phyloP scores from a whole-genome alignment of 2,797 vertebrate species.

The Rhadinocentrus ornatus region DNA sequence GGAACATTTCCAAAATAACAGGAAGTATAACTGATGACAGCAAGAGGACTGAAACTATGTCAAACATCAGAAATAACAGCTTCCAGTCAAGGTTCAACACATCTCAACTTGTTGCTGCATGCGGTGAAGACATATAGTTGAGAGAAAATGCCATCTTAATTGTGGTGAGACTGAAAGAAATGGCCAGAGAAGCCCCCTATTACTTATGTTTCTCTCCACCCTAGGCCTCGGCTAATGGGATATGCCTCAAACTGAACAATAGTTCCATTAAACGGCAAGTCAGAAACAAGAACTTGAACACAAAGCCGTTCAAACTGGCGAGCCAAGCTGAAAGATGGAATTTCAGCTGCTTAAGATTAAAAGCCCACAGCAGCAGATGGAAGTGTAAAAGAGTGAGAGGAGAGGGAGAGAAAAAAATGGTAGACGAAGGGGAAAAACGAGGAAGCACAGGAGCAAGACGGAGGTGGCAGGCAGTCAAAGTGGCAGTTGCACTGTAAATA shows the following conservation, averaged over 20 bases:
- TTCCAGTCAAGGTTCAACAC: conserved; percentile 11
- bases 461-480: conserved; percentile 78
- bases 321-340: conserved; percentile 74
- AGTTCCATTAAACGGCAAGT: conserved; percentile 78
- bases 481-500: conserved; percentile 82
- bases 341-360: conserved; percentile 79
- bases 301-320: conserved; percentile 53
- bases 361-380: conserved; percentile 69
- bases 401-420: conserved; percentile 37
- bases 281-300: conserved; percentile 75
- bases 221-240: conserved; percentile 68
- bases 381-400: conserved; percentile 66
- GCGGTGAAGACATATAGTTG: conserved; percentile 23
- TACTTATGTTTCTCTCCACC: conserved; percentile 60
- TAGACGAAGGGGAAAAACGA: conserved; percentile 51
- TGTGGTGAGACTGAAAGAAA: conserved; percentile 37
- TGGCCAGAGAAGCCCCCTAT: conserved; percentile 43
- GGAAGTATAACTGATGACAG: conserved; percentile 24
- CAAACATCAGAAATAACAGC: conserved; percentile 7
- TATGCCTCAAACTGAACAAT: conserved; percentile 77
- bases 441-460: conserved; percentile 73
- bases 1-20: conserved; percentile 34
- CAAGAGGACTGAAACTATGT: conserved; percentile 2
- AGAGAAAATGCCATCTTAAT: conserved; percentile 30
- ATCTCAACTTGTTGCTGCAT: conserved; percentile 43